These are phyloP conservation scores for Drosophila busckii DNA, from an alignment of 1,140 invertebrate species.

Conservation along the genomic window DNA sequence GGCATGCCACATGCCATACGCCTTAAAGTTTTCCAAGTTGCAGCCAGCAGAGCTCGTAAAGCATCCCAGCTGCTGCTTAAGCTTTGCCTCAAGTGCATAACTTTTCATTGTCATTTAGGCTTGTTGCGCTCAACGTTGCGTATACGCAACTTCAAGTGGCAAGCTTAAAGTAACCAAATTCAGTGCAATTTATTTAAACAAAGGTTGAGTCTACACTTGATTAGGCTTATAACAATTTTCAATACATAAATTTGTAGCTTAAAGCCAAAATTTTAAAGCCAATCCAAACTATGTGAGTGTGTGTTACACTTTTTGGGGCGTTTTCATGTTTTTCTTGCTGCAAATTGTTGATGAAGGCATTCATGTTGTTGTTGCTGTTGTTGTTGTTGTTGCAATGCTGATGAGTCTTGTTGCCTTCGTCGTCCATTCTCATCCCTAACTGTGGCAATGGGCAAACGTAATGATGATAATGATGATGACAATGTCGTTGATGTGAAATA, in stretches of 20 bases:
- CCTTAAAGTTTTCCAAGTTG: constrained; percentile 43
- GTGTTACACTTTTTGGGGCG: constrained; percentile 20
- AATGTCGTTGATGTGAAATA: constrained; percentile 75
- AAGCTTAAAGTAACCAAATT: not conserved
- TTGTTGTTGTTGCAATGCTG: constrained; percentile 46
- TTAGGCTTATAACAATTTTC: too few species aligned
- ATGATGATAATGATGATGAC: constrained; percentile 58
- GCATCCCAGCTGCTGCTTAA: constrained; percentile 24
- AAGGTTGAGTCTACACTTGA: too few species aligned
- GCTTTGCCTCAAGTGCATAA: constrained; percentile 32
- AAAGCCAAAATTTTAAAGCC: too few species aligned
- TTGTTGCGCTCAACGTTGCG: constrained; percentile 27
- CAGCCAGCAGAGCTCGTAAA: constrained; percentile 16
- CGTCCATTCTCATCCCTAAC: not conserved
- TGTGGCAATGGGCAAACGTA: constrained; percentile 14
- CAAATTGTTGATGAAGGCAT: constrained; percentile 71
- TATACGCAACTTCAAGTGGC: not conserved
- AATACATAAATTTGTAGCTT: too few species aligned
- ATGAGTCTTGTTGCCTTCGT: constrained; percentile 36
- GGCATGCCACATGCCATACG: constrained; percentile 17
- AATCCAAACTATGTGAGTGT: constrained; percentile 17
- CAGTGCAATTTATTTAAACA: too few species aligned
- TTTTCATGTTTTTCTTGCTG: constrained; percentile 54
- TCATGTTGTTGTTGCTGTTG: constrained; percentile 24
- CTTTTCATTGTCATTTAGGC: constrained; percentile 55